Evolutionary conservation across 2,113 vertebrate species (phyloP).

Genomic region (Pseudorectes ferrugineus): DNA sequence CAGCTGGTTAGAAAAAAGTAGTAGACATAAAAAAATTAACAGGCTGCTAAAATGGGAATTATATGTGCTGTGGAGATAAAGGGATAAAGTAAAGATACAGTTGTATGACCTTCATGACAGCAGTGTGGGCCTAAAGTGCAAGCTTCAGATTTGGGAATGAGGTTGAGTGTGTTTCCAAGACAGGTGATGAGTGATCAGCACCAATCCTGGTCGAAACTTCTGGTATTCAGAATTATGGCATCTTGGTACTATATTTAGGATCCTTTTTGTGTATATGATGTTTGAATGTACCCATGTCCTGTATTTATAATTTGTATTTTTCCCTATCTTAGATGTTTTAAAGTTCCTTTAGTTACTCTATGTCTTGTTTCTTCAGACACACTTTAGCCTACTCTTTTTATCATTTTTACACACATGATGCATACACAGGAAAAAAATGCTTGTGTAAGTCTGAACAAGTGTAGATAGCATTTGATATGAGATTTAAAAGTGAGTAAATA

Average conservation of each 20-base stretch:
- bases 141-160: neutral
- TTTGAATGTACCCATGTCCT: neutral
- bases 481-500: slow-evolving; percentile 13
- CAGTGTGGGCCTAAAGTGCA: neutral
- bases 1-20: neutral
- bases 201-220: neutral
- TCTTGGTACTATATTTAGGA: neutral
- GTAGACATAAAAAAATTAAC: neutral
- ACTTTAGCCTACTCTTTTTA: neutral
- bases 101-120: rapidly evolving
- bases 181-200: neutral
- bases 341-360: neutral
- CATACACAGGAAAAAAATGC: neutral
- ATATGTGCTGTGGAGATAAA: neutral
- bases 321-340: neutral
- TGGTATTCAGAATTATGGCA: neutral
- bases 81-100: neutral
- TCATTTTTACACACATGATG: neutral
- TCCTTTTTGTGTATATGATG: neutral
- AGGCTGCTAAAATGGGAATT: neutral
- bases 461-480: slow-evolving; percentile 13
- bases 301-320: neutral
- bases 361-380: neutral
- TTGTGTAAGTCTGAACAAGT: neutral
- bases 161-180: neutral